Conservation (phyloP, 1,140 invertebrate species). For the Drosophila setifemur region DNA sequence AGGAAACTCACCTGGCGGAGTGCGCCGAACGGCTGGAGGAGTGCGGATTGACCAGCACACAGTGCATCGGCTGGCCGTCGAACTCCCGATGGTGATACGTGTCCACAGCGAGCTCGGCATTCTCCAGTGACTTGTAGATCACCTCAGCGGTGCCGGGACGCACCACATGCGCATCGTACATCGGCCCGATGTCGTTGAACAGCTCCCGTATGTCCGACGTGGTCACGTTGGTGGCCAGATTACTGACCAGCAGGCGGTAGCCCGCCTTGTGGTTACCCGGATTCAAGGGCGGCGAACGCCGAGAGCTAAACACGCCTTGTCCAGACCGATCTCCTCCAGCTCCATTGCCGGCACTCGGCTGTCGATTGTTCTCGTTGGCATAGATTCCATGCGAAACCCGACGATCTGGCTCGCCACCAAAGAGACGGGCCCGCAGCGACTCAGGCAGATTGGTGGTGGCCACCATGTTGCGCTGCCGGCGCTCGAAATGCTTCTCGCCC, state of each 20-base stretch:
- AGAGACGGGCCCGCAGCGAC: conserved; percentile 72
- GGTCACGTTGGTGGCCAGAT: conserved; percentile 92
- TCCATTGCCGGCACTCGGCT: not conserved
- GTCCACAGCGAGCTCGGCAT: conserved; percentile 94
- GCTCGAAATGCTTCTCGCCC: conserved; percentile 40
- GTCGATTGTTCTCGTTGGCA: conserved; percentile 80
- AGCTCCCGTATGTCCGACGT: conserved; percentile 96
- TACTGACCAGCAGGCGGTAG: conserved; percentile 92
- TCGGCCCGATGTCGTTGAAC: conserved; percentile 94
- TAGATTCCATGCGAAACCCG: conserved; percentile 83
- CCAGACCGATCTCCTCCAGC: too few species aligned
- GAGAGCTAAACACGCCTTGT: too few species aligned
- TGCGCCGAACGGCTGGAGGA: conserved; percentile 85
- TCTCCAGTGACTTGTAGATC: conserved; percentile 91
- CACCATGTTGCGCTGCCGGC: conserved; percentile 52
- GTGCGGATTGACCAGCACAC: conserved; percentile 88
- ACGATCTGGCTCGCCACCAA: conserved; percentile 76
- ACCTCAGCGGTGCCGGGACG: conserved; percentile 94
- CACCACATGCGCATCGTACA: conserved; percentile 92
- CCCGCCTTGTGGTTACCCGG: conserved; percentile 82
- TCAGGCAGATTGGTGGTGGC: conserved; percentile 69
- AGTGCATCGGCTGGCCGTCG: conserved; percentile 93
- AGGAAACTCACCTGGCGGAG: conserved; percentile 78
- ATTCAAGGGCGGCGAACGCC: conserved; percentile 71
- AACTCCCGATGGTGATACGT: conserved; percentile 95